Evolutionary conservation across 2,113 vertebrate species (phyloP).

Genomic region (Bubo bubo): DNA sequence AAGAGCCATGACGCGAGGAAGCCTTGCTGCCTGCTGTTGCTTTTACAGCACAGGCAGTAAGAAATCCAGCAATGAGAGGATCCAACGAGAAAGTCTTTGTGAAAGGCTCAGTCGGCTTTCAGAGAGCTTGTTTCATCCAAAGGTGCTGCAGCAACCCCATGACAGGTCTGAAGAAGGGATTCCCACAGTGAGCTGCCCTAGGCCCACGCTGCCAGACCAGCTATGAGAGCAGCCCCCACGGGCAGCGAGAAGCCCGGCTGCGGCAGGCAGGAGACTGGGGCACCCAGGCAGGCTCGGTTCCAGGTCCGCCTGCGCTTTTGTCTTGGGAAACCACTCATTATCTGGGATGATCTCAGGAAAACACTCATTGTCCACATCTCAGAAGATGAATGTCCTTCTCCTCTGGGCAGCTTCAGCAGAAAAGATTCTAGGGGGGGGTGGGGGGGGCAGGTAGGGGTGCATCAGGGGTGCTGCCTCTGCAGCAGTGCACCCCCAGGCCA

Average conservation of each 20-base stretch:
- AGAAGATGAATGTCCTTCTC: not conserved
- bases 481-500: not conserved
- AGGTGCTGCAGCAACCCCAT: not conserved
- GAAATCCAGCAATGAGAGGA: not conserved
- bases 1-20: not conserved
- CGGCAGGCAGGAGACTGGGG: rapidly evolving
- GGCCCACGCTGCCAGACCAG: not conserved
- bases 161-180: not conserved
- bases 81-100: not conserved
- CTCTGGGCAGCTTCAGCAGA: not conserved
- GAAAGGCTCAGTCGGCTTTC: not conserved
- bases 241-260: rapidly evolving
- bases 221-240: not conserved
- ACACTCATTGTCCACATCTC: too few species aligned
- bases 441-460: not conserved
- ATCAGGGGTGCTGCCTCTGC: not conserved
- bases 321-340: not conserved
- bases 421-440: not conserved
- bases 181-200: rapidly evolving
- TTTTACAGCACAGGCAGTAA: not conserved
- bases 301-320: not conserved
- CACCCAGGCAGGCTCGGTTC: rapidly evolving
- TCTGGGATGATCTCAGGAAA: not conserved
- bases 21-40: not conserved
- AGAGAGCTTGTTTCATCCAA: not conserved